Evolutionary conservation across 1,140 invertebrate species (phyloP), one percentile per base, ranked within the genome.

Genomic region (Idris sp.): DNA sequence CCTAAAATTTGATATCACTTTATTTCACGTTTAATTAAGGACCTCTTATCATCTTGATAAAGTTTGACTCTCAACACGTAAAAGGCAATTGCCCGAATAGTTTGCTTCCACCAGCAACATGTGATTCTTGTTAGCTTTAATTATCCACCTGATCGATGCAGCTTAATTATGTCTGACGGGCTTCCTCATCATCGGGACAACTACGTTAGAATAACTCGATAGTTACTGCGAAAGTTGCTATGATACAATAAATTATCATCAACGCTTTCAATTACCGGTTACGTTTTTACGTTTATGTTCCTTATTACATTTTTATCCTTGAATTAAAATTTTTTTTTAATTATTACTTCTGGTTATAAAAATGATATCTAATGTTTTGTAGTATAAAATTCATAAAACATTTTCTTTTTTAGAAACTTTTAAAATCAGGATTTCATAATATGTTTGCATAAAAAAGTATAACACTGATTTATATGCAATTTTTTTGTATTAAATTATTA

Each of bases 91-190:
- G 26, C 30, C 22, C 6, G 49, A 19, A 46, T 19, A 46, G n/a
- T 65, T 49, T 35, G 51, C 41, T 22, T 53, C 15, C 22, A 28
- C 6, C 48, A 13, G 19, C 4, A 44, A 36, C 54, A 36, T 38
- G 46, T 13, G 54, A 46, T 6, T 18, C 53, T 53, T 36, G 36
- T 43, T 51, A 36, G 10, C 44, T 58, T 58, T 68, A 58, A 68
- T 68, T 59, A 68, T 43, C 51, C 44, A 51, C 18, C 30, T 68
- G 36, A 67, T 67, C 33, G 64, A 68, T 51, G 53, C 44, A 19
- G 43, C 44, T 49, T 51, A 58, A 68, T 68, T 68, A 58, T 35
- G 44, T 43, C 53, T 68, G 64, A 58, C 10, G 43, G 53, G 36
- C 43, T 40, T 58, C 44, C 64, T 48, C 64, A 16, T 59, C 53